Base-by-base conservation (phyloP, 2,888 invertebrate species). In the Metellina segmentata region DNA sequence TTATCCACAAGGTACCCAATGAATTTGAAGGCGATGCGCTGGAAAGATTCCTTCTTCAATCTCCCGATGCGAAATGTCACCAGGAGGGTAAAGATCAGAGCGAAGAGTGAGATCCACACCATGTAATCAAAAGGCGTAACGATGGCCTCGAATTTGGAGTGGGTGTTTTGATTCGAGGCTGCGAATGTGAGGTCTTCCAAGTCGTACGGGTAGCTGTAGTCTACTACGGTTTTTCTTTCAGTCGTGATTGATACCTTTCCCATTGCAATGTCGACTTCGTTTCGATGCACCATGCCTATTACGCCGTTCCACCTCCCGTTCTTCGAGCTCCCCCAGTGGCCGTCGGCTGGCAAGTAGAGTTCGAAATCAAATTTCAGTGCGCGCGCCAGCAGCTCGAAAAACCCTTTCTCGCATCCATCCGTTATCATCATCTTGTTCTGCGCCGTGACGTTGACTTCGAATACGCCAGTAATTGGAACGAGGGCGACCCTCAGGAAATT, bases 191-290 rank as follows among this genome's bases (percentile, higher is more conserved):
- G 53, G n/a, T 11, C 48, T 78, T 90, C 85, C 6, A 81, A 81
- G 20, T 72, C 61, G 94, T 96, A 96, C 7, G 93, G 93, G 75
- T 92, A 91, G 61, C 93, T 93, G 94, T 96, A 96, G 94, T 96
- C 96, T 9, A 96, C 95, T 11, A 95, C 96, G 93, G 95, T 94
- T 88, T 96, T 95, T 82, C 96, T 94, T 77, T 95, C 94, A 94
- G 95, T 95, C 91, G 95, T 96, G 89, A 96, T 96, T n/a, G 96
- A 96, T 89, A 96, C 94, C 19, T 96, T 95, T 6, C 96, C 96
- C 5, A 96, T 95, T 1, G 96, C 96, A 93, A 96, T 94, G 93
- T 96, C 95, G 5, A 95, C 95, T 93, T 90, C 81, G 6, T 34
- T 61, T 34, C 85, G 79, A 6, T 74, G 20, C 9, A 90, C 48